Evolutionary conservation across 2,113 vertebrate species (phyloP).

Genomic region (Oceanites oceanicus): DNA sequence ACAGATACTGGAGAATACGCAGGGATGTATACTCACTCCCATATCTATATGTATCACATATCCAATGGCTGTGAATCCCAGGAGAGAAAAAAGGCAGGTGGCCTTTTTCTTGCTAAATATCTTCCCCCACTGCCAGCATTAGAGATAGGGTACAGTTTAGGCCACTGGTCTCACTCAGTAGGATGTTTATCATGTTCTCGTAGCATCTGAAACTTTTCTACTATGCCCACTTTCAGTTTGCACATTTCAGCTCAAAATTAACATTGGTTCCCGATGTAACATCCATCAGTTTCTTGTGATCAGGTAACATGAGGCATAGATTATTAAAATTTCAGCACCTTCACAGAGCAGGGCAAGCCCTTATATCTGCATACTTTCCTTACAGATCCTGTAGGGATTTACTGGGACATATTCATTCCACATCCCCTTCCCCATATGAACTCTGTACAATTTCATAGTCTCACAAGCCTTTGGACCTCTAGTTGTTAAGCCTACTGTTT

Average conservation of each 20-base stretch:
- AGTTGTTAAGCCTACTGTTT: not conserved
- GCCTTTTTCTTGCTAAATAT: not conserved
- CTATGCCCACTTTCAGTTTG: not conserved
- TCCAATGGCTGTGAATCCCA: not conserved
- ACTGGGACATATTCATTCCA: not conserved
- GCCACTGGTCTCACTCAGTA: not conserved
- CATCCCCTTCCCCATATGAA: not conserved
- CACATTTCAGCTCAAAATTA: not conserved
- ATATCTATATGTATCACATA: accelerated
- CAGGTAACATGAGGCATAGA: not conserved
- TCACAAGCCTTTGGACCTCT: not conserved
- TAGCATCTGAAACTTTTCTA: not conserved
- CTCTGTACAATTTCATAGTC: not conserved
- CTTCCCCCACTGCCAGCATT: not conserved
- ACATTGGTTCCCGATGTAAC: not conserved
- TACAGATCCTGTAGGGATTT: not conserved
- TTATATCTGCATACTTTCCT: not conserved
- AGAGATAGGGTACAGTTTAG: not conserved
- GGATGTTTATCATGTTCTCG: not conserved
- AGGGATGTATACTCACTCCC: not conserved
- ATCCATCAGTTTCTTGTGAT: not conserved
- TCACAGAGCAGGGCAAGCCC: not conserved
- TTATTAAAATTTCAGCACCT: not conserved
- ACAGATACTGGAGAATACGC: not conserved
- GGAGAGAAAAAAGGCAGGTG: not conserved